Evolutionary conservation across 64 coral and sea anemone genomes (phyloP), one percentile per base, ranked within the genome.

Genomic region (Stichodactyla mertensii): DNA sequence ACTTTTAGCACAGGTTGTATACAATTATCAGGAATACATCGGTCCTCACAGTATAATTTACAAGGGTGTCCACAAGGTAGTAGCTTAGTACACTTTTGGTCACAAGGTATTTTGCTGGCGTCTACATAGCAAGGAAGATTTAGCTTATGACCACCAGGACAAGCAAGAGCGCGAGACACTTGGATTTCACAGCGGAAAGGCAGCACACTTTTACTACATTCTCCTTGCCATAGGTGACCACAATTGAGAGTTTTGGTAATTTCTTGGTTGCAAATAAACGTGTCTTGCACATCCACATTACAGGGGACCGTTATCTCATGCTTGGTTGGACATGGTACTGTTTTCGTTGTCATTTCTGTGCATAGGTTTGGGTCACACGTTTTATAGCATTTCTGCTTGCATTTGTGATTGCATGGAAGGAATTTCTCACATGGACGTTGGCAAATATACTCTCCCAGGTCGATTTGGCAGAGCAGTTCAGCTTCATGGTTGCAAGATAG

Each of bases 401-500:
- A 93, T 19, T 18, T 77, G 52, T 93, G 92, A 58, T 60, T 67
- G 57, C 92, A 93, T 16, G 78, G 26, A 57, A 89, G 84, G 51
- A 55, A 4, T 53, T 64, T 53, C 52, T 89, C 62, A 83, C 92
- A 93, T 16, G 84, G 88, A 13, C 51, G 27, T 51, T 84, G 28
- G 55, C 92, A 93, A 3, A 71, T 26, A 52, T 71, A 51, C 2
- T 87, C 12, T 14, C 36, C 58, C 13, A 24, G 54, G 54, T 86
- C 57, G 18, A 61, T 7, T 2, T 70, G 53, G 51, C 92, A 94
- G n/a, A 2, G 4, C 80, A 90, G 23, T 53, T 83, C 31, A 54
- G 83, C 87, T 61, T 87, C 69, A 85, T 94, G 92, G 70, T 64
- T 80, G 55, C 92, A 94, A 16, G 84, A 79, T 22, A 94, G 79